phyloP scores from a whole-genome alignment of 2,888 invertebrate species.

The Entomobrya proxima region DNA sequence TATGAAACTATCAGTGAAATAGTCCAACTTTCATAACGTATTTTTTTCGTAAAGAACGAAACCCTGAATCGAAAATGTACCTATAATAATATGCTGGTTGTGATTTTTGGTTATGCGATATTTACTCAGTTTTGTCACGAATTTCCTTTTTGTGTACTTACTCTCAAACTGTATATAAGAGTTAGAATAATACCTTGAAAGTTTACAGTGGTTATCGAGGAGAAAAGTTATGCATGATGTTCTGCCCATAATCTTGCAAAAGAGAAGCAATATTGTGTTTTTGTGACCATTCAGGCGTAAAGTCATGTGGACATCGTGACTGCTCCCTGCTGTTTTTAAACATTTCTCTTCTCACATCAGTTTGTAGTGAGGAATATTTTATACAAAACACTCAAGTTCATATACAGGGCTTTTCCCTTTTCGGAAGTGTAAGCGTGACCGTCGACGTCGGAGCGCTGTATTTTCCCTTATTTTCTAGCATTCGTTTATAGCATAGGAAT shows the following conservation, averaged over 20 bases:
- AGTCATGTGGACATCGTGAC: conserved; percentile 52
- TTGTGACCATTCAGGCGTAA: conserved; percentile 41
- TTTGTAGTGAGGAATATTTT: not conserved
- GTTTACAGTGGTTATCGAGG: not conserved
- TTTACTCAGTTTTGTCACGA: conserved; percentile 63
- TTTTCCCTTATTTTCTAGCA: no score
- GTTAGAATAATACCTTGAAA: not conserved
- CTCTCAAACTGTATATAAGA: not conserved
- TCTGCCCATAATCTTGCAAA: conserved; percentile 18
- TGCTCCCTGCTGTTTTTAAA: conserved; percentile 42
- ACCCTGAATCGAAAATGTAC: not conserved
- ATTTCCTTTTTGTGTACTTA: conserved; percentile 48
- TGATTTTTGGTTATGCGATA: conserved; percentile 40
- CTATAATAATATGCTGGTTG: not conserved
- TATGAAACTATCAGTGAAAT: conserved; percentile 43
- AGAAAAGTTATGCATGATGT: conserved; percentile 3
- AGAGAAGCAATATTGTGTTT: conserved; percentile 28
- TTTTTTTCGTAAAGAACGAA: not conserved
- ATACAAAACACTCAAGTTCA: no score
- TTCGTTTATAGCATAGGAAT: no score
- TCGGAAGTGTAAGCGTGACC: no score
- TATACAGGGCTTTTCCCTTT: no score
- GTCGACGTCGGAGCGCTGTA: no score
- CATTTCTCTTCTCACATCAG: conserved; percentile 13
- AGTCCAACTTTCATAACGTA: conserved; percentile 42